Evolutionary conservation across 1,140 invertebrate species (phyloP), one percentile per base, ranked within the genome.

Genomic region (Araneus ventricosus): DNA sequence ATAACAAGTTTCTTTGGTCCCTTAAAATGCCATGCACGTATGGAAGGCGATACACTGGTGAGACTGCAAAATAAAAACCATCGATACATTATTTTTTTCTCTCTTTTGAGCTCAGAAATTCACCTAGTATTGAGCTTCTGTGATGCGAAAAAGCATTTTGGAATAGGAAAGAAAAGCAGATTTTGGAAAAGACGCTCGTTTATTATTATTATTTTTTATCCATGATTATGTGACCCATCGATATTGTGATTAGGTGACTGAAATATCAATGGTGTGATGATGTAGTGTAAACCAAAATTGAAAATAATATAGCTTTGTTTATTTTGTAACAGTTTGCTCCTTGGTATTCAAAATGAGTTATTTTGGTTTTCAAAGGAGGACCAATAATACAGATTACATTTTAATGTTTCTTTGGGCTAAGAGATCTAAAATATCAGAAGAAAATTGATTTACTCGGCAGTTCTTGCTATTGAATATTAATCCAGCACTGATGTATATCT

Each of bases 21-120:
- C 37, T 67, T 41, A 37, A 39, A 67, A 88, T 45, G 37, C 86
- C 10, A 41, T 63, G 30, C 86, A 88, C 86, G 86, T 88, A 70
- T 39, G 24, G 59, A 41, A 27, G 24, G 34, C 63, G 59, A 88
- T 88, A 88, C 61, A 87, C 52, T 67, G 17, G 70, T 34, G 34
- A 37, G 34, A 20, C 70, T 75, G 70, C 30, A 34, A 75, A 75
- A 75, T 75, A 75, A 75, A 75, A 75, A 75, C 20, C 34, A 75
- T 75, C 70, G 70, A 75, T n/a, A 63, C 30, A 37, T 75, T 75
- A 75, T 75, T 75, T 30, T 70, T 70, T 70, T 70, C 34, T 67
- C 34, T 34, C 30, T 75, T 75, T 75, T 37, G 34, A 20, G 30
- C 70, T 20, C 27, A 75, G 37, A 75, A 75, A 75, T 75, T 75